Evolutionary conservation across 2,113 vertebrate species (phyloP).

Genomic region (Triplophysa siluroides): DNA sequence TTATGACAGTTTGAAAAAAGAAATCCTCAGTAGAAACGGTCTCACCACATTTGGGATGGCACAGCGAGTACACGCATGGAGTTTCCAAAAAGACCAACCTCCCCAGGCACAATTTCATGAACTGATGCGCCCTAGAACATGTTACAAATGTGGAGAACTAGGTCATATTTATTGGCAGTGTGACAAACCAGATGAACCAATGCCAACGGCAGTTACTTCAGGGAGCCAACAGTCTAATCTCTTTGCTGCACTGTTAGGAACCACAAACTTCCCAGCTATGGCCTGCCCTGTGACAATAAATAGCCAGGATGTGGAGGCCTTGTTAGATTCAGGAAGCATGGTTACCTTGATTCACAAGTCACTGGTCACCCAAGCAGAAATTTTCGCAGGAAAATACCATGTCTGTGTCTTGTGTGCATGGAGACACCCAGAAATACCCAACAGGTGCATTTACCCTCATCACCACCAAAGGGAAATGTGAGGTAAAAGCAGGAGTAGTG

Average conservation of each 20-base stretch:
- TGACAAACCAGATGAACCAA: background rate
- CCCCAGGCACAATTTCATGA: background rate
- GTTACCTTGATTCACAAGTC: constrained; percentile 1
- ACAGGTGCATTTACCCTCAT: background rate
- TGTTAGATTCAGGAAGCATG: background rate
- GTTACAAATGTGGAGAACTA: constrained; percentile 2
- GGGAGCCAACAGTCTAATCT: background rate
- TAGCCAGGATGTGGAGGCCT: constrained; percentile 4
- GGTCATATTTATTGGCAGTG: constrained; percentile 2
- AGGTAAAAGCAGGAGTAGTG: constrained; percentile 1
- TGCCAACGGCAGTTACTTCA: background rate
- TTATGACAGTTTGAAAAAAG: background rate
- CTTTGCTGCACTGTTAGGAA: background rate
- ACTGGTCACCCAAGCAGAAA: background rate
- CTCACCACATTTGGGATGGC: background rate
- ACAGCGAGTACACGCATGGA: background rate
- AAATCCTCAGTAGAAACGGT: background rate
- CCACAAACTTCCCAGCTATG: background rate
- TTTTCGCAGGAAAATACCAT: background rate
- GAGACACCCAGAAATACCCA: background rate
- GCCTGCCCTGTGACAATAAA: background rate
- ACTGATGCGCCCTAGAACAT: background rate
- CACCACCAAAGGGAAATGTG: constrained; percentile 4
- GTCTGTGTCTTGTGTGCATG: background rate
- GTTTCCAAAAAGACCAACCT: constrained; percentile 4